Evolutionary conservation across 2,888 invertebrate species (phyloP).

Genomic region (Dione juno): DNA sequence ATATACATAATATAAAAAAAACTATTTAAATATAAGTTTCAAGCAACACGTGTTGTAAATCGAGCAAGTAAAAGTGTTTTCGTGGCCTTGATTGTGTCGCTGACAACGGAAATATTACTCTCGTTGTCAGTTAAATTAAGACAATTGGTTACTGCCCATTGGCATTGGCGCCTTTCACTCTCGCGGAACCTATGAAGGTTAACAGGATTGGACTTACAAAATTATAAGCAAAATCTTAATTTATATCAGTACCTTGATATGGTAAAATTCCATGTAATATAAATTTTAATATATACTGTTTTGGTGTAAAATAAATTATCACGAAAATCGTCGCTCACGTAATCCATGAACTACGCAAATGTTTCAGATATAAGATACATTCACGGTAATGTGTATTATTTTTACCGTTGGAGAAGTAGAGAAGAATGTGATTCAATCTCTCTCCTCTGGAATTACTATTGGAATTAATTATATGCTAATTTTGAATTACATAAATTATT

Average conservation of each 20-base stretch:
- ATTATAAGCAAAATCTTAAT: conserved; percentile 2
- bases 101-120: conserved; percentile 43
- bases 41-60: conserved; percentile 7
- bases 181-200: conserved; percentile 59
- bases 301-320: background rate
- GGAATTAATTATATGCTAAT: background rate
- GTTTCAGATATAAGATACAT: too few relatives aligned
- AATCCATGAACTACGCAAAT: too few relatives aligned
- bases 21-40: too few relatives aligned
- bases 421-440: too few relatives aligned
- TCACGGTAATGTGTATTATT: too few relatives aligned
- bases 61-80: conserved; percentile 49
- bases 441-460: too few relatives aligned
- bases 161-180: conserved; percentile 71
- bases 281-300: background rate
- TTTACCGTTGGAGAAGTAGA: too few relatives aligned
- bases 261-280: background rate
- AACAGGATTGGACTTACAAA: conserved; percentile 56
- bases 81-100: conserved; percentile 48
- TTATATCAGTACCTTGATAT: background rate
- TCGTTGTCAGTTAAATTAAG: conserved; percentile 7
- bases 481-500: background rate
- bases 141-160: conserved; percentile 39
- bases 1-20: too few relatives aligned
- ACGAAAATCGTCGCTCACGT: too few relatives aligned